Conservation (phyloP, 2,113 vertebrate genomes). For the Gambusia affinis region DNA sequence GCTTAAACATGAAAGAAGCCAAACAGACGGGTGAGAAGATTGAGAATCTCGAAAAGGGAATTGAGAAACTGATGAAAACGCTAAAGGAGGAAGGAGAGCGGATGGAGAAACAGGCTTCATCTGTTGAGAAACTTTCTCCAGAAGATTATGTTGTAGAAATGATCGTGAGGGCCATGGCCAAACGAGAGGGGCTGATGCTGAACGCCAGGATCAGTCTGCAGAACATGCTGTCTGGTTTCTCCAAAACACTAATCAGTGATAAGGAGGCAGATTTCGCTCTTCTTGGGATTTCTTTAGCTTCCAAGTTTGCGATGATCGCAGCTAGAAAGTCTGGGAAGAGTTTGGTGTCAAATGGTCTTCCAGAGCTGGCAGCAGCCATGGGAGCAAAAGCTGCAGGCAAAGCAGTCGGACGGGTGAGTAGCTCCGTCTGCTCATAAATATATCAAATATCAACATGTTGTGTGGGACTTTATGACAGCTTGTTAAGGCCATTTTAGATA, state of each 20-base stretch:
- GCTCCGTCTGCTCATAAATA: no score
- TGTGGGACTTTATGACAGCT: no score
- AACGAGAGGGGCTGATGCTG: background rate
- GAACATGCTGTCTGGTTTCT: background rate
- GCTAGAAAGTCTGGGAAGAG: background rate
- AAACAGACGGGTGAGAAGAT: background rate
- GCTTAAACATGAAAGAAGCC: background rate
- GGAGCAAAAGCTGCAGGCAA: background rate
- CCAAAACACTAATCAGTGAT: background rate
- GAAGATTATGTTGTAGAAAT: background rate
- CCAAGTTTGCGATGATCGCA: background rate
- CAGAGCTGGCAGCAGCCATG: background rate
- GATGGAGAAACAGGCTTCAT: background rate
- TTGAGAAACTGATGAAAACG: background rate
- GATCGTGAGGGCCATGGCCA: background rate
- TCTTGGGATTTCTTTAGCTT: background rate
- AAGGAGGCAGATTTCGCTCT: background rate
- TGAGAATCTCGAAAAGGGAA: background rate
- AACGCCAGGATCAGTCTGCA: background rate
- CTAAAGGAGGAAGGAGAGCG: background rate
- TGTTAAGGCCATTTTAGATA: no score
- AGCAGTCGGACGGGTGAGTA: background rate
- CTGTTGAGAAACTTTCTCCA: background rate
- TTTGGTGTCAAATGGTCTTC: background rate
- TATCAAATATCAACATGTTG: no score